These are phyloP conservation scores for Rhyacichthys aspro DNA, from an alignment of 2,797 vertebrate species.

Conservation along the genomic window DNA sequence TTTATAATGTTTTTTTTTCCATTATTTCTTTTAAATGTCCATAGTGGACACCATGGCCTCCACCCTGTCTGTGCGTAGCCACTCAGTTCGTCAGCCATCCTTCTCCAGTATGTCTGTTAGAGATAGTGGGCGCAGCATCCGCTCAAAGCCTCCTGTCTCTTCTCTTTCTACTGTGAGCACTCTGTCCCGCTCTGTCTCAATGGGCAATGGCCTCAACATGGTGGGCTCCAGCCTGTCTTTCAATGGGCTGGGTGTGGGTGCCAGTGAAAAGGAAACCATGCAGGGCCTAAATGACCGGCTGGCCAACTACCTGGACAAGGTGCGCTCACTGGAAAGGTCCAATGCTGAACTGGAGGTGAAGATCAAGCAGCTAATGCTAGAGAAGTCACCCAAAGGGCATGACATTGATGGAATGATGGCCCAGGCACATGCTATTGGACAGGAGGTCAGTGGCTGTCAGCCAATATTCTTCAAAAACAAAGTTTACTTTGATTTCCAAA, in stretches of 20 bases:
- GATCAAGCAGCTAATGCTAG: constrained; percentile 82
- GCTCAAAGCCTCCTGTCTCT: constrained; percentile 72
- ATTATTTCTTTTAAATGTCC: neutral
- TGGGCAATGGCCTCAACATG: constrained; percentile 76
- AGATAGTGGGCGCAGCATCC: constrained; percentile 70
- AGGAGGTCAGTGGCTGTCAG: constrained; percentile 73
- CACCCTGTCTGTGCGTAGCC: constrained; percentile 71
- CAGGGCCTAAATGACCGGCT: constrained; percentile 82
- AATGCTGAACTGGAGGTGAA: constrained; percentile 81
- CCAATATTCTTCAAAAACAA: too few relatives aligned
- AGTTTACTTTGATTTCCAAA: too few relatives aligned
- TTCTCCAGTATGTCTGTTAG: constrained; percentile 73
- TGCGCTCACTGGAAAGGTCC: constrained; percentile 80
- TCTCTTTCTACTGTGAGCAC: constrained; percentile 53
- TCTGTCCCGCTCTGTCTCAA: constrained; percentile 69
- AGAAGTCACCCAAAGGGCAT: constrained; percentile 73
- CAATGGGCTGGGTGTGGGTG: constrained; percentile 53
- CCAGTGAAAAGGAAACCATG: constrained; percentile 83
- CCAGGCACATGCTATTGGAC: constrained; percentile 78
- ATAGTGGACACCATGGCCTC: constrained; percentile 70
- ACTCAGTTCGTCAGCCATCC: constrained; percentile 76
- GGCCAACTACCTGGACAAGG: constrained; percentile 82
- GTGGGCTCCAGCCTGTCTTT: constrained; percentile 64
- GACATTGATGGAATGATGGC: constrained; percentile 82
- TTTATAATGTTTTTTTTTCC: neutral